Evolutionary conservation across 1,140 invertebrate species (phyloP).

Genomic region (Mya arenaria): DNA sequence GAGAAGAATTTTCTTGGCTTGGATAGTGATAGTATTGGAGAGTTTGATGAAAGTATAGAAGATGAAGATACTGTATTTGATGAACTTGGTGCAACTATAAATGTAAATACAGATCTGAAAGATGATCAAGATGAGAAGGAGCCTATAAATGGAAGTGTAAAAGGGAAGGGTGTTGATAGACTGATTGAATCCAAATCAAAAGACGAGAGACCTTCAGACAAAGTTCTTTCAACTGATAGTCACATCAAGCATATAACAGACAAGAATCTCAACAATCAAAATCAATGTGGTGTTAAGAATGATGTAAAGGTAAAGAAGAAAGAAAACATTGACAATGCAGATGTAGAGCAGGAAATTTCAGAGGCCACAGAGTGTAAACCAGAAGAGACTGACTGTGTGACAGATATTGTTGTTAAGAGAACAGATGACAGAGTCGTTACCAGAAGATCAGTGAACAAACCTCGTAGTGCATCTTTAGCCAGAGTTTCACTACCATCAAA

Average conservation of each 20-base stretch:
- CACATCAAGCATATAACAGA: no score
- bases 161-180: no score
- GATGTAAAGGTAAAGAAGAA: neutral
- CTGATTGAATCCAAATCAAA: no score
- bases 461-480: neutral
- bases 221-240: no score
- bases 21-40: neutral
- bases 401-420: neutral
- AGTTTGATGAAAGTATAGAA: neutral
- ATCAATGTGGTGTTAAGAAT: neutral
- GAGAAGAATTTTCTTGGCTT: no score
- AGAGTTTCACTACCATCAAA: neutral
- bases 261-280: neutral
- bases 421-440: neutral
- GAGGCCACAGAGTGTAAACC: neutral
- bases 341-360: neutral
- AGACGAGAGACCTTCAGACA: no score
- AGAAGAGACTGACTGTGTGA: neutral
- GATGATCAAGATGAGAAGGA: no score
- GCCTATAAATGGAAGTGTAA: neutral
- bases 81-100: neutral
- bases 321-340: neutral
- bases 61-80: neutral
- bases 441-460: neutral
- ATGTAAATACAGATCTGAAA: neutral